phyloP scores from a whole-genome alignment of 1,140 invertebrate genomes.

The Galleria mellonella region DNA sequence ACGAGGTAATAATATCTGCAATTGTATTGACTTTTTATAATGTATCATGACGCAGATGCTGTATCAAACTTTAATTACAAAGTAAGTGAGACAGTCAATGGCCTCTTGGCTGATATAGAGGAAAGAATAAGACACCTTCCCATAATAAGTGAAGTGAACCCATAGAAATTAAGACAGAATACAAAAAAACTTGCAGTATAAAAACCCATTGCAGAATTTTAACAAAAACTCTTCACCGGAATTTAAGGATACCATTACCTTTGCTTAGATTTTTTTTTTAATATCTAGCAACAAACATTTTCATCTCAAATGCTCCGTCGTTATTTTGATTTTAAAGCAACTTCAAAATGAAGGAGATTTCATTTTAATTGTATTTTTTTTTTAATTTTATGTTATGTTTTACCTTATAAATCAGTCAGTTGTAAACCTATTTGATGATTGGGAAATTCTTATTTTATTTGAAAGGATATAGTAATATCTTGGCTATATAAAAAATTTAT shows the following conservation, averaged over 20 bases:
- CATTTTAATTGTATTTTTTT: too few relatives aligned
- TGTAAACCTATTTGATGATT: too few relatives aligned
- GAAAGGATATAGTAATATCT: too few relatives aligned
- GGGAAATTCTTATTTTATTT: too few relatives aligned
- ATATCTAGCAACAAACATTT: not conserved
- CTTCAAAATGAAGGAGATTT: too few relatives aligned
- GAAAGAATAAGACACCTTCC: conserved; percentile 1
- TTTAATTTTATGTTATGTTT: too few relatives aligned
- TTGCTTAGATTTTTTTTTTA: not conserved
- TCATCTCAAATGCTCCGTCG: too few relatives aligned
- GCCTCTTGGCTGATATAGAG: conserved; percentile 14
- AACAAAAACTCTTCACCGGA: not conserved
- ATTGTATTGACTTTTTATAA: conserved; percentile 22
- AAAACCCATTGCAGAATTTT: not conserved
- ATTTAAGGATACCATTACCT: not conserved
- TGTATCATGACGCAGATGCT: conserved; percentile 15
- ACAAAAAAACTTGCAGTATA: not conserved
- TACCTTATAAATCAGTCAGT: too few relatives aligned
- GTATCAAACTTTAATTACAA: conserved; percentile 43
- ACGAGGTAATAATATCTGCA: conserved; percentile 30
- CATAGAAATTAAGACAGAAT: too few relatives aligned
- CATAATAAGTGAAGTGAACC: too few relatives aligned
- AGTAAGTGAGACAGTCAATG: conserved; percentile 22
- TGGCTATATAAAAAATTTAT: too few relatives aligned
- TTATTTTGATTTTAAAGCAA: too few relatives aligned